A percentile compares a stretch with the other conserved stretches of the same genome.
These are phyloP conservation scores for Caenorhabditis afra DNA, from an alignment of 2,888 invertebrate species.

Conservation along the genomic window DNA sequence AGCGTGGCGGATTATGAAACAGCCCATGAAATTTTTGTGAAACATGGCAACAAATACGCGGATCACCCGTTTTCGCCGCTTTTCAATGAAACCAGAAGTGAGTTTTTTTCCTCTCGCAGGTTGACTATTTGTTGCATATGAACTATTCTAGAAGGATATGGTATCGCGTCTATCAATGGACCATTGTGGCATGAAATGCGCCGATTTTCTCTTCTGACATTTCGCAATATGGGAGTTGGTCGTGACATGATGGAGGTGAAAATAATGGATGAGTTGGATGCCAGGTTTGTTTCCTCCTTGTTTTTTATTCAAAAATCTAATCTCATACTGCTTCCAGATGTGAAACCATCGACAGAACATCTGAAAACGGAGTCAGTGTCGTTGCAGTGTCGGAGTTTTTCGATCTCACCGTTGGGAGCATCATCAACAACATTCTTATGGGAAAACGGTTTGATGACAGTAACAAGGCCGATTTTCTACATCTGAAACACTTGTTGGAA, in stretches of 20 bases:
- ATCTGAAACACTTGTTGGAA: conserved; percentile 23
- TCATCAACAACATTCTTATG: conserved; percentile 29
- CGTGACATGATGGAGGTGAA: conserved; percentile 55
- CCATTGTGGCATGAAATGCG: conserved; percentile 41
- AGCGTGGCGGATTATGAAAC: conserved; percentile 30
- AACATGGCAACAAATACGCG: conserved; percentile 27
- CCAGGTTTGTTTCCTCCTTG: conserved; percentile 1
- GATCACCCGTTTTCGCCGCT: conserved; percentile 13
- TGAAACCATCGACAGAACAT: background rate
- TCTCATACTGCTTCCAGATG: conserved; percentile 20
- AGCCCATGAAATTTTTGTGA: conserved; percentile 34
- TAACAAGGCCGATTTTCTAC: conserved; percentile 15
- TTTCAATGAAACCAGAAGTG: conserved; percentile 11
- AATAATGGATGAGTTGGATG: conserved; percentile 46
- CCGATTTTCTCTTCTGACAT: conserved; percentile 47
- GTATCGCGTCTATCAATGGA: conserved; percentile 38
- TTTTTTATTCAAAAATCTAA: no score
- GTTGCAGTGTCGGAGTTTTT: conserved; percentile 11
- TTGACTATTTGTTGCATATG: no score
- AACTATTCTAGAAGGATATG: conserved; percentile 47
- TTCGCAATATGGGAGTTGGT: conserved; percentile 58
- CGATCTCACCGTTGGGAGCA: no score
- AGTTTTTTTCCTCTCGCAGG: background rate
- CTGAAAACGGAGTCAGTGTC: conserved; percentile 8
- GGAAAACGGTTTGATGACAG: conserved; percentile 22